Evolutionary conservation across 2,113 vertebrate species (phyloP).

Genomic region (Gymnocephalus cernua): DNA sequence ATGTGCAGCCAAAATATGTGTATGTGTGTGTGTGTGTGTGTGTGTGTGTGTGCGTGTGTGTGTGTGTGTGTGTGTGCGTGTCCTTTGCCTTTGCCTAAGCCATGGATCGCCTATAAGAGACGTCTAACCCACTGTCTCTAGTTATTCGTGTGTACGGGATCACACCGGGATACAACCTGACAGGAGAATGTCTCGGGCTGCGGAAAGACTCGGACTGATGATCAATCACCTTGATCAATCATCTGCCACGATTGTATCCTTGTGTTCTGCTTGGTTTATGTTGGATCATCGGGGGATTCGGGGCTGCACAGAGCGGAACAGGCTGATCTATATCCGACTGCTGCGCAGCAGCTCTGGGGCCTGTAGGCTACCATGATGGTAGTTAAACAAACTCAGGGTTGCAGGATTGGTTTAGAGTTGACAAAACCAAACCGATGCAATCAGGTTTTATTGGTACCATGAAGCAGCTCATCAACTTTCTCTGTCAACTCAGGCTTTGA

Average conservation of each 20-base stretch:
- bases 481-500: too few relatives aligned
- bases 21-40: too few relatives aligned
- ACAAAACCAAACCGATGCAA: too few relatives aligned
- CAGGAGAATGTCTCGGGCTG: slow-evolving; percentile 75
- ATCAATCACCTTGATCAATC: slow-evolving; percentile 77
- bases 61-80: not conserved
- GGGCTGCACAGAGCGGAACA: not conserved
- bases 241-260: slow-evolving; percentile 79
- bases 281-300: too few relatives aligned
- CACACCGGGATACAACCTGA: not conserved
- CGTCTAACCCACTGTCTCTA: not conserved
- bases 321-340: not conserved
- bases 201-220: slow-evolving; percentile 77
- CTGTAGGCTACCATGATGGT: too few relatives aligned
- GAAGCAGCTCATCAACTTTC: too few relatives aligned
- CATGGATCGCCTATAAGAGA: too few relatives aligned
- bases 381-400: too few relatives aligned
- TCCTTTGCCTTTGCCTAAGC: slow-evolving; percentile 10
- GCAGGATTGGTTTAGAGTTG: too few relatives aligned
- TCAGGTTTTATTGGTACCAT: too few relatives aligned
- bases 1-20: too few relatives aligned
- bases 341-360: too few relatives aligned
- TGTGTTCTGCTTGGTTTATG: not conserved
- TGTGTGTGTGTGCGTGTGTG: not conserved
- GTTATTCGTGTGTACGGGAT: not conserved